Evolutionary conservation across 2,888 invertebrate genomes (phyloP), one percentile per base, ranked within the genome.

Genomic region (Andrena haemorrhoa): DNA sequence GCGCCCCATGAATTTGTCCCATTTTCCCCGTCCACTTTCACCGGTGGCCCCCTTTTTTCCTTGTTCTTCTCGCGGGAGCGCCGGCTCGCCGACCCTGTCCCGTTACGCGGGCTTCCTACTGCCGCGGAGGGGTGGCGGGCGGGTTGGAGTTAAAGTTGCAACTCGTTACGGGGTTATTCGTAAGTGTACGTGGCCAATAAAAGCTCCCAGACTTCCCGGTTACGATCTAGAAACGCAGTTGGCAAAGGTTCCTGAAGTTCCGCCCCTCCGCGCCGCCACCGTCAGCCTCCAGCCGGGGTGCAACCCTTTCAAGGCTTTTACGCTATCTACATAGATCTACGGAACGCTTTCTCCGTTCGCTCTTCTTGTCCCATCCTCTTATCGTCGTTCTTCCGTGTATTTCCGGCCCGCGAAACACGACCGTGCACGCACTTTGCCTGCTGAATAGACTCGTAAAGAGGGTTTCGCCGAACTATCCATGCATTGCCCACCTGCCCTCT

Each of bases 181-280:
- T 65, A 61, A 74, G 68, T 75, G 74, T 75, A 83, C 82, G 82
- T 73, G 82, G 70, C 76, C 82, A 83, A 83, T 83, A 83, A 83
- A 76, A 82, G 76, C 76, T 64, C n/a, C 35, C 49, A 65, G 41
- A 26, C 60, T 58, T 35, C 26, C 23, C 51, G 41, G 65, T 74
- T 74, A 61, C 73, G 79, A 82, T 79, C 65, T 60, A 8, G 65
- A 65, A 61, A 26, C 41, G 69, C 65, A 76, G 76, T 83, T 82
- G 73, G 82, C 72, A 82, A 41, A 76, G 82, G 69, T 76, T 83
- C 70, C 76, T 56, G 49, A 64, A 76, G 69, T 69, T 72, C 63
- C 33, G 23, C 0, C 10, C 35, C 10, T 10, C 10, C 10, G 35
- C 33, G 2, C 10, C 35, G 10, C n/a, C 53, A n/a, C 16, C n/a